Evolutionary conservation across 2,797 vertebrate species (phyloP).

Genomic region (Bufotes viridis): DNA sequence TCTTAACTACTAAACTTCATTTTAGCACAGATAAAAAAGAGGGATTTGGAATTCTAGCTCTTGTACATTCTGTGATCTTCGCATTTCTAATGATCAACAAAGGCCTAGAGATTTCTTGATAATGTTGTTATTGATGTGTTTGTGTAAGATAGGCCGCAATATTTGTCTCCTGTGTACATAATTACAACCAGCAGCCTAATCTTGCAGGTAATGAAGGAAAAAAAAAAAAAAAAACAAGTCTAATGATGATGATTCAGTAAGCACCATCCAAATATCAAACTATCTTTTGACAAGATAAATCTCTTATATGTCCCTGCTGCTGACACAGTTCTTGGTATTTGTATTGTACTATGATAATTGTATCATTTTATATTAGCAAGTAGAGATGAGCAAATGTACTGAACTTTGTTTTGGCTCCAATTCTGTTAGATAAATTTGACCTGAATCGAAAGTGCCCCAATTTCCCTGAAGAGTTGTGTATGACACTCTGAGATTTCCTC

Average conservation of each 20-base stretch:
- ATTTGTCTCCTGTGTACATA: constrained; percentile 25
- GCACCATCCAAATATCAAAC: constrained; percentile 46
- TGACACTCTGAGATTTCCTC: too few relatives aligned
- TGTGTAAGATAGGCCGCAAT: constrained; percentile 56
- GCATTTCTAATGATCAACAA: constrained; percentile 57
- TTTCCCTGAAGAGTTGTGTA: too few relatives aligned
- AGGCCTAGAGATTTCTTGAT: constrained; percentile 55
- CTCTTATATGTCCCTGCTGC: constrained; percentile 28
- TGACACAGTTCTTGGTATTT: neutral
- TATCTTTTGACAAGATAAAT: constrained; percentile 48
- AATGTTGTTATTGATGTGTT: constrained; percentile 57
- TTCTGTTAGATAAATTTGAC: too few relatives aligned
- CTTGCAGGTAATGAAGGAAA: constrained; percentile 57
- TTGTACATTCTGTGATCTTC: constrained; percentile 28
- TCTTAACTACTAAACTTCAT: constrained; percentile 48
- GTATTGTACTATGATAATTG: neutral
- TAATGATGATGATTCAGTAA: constrained; percentile 17
- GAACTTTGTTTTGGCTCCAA: too few relatives aligned
- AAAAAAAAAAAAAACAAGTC: constrained; percentile 2
- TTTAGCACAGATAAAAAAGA: constrained; percentile 46
- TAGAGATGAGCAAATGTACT: too few relatives aligned
- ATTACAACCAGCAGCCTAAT: constrained; percentile 55
- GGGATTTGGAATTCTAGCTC: constrained; percentile 30
- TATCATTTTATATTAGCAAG: neutral
- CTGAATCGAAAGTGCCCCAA: too few relatives aligned